Evolutionary conservation across 2,888 invertebrate species (phyloP).

Genomic region (Eupithecia tripunctaria): DNA sequence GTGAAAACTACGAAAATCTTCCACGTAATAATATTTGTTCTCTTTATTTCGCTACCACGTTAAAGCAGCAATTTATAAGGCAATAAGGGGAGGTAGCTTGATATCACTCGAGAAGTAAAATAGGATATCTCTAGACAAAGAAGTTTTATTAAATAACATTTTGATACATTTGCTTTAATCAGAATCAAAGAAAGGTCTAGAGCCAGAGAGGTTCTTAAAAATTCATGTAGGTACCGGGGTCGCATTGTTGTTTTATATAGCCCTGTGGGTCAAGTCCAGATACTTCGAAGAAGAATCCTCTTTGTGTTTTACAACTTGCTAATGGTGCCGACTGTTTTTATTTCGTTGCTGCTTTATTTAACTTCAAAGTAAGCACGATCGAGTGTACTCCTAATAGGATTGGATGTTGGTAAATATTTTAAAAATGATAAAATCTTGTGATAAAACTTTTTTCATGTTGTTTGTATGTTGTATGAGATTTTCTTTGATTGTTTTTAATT

Average conservation of each 20-base stretch:
- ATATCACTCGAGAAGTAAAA: conserved; percentile 1
- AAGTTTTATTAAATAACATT: neutral
- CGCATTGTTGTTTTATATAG: conserved; percentile 30
- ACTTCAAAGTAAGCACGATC: conserved; percentile 5
- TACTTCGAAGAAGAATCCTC: conserved; percentile 29
- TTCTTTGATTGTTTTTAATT: too few relatives aligned
- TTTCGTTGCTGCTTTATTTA: conserved; percentile 24
- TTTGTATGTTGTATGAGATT: neutral
- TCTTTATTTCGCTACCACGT: neutral
- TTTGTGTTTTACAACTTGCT: conserved; percentile 34
- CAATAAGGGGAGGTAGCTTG: neutral
- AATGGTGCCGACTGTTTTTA: conserved; percentile 34
- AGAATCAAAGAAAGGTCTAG: conserved; percentile 8
- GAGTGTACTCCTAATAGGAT: neutral
- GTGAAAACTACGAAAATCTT: conserved; percentile 1
- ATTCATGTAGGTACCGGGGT: conserved; percentile 5
- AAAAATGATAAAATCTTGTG: neutral
- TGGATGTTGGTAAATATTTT: neutral
- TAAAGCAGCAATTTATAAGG: neutral
- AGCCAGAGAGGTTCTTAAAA: conserved; percentile 6
- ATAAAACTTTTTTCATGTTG: neutral
- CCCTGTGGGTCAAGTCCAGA: conserved; percentile 36
- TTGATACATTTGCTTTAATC: conserved; percentile 12
- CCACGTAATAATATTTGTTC: neutral
- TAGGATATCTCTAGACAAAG: neutral